Conservation (phyloP, 2,113 vertebrate species). For the Ploceus nigricollis region DNA sequence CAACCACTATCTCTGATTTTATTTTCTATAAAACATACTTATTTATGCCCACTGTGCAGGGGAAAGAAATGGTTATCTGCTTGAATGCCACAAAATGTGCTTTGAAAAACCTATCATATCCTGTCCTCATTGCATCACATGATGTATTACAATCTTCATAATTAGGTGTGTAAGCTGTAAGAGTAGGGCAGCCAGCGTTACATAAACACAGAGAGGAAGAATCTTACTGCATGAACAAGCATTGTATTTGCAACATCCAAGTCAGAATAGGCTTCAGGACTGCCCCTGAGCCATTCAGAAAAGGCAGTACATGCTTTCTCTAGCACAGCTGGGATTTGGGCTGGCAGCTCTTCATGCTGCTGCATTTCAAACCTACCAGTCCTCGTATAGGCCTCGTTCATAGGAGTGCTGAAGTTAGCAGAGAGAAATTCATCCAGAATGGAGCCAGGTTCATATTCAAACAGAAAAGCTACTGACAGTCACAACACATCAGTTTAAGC, state of each 20-base stretch:
- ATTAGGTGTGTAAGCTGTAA: neutral
- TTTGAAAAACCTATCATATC: neutral
- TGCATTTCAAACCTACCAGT: neutral
- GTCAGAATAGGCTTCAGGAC: neutral
- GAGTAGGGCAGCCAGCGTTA: neutral
- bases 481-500: neutral
- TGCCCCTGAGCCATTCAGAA: neutral
- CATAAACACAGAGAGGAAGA: neutral
- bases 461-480: neutral
- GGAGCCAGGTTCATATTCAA: neutral
- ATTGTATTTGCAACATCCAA: neutral
- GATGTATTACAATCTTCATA: neutral
- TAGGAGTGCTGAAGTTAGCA: neutral
- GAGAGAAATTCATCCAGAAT: neutral
- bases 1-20: neutral
- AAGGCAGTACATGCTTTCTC: neutral
- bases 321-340: neutral
- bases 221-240: neutral
- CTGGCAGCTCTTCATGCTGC: neutral
- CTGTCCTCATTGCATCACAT: neutral
- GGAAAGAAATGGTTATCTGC: neutral
- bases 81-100: neutral
- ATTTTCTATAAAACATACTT: neutral
- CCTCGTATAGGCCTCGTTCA: rapidly evolving
- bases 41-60: neutral